Evolutionary conservation across 2,797 vertebrate genomes (phyloP).

Genomic region (Sebastes oblongus): DNA sequence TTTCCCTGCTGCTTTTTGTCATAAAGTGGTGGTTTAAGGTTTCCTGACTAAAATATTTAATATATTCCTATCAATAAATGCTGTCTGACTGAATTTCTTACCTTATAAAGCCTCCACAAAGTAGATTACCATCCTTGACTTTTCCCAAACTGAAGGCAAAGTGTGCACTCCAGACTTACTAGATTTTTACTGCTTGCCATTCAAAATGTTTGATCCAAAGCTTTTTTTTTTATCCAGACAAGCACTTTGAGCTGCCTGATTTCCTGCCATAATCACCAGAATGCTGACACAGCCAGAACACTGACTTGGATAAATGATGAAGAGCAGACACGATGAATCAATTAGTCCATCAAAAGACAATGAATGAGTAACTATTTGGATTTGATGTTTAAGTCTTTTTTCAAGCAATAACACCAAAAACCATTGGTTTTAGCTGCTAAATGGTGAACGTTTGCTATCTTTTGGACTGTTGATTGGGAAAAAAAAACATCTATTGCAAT

Average conservation of each 20-base stretch:
- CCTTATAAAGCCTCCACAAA: slow-evolving; percentile 25
- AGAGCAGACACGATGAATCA: neutral
- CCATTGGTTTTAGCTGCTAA: too few species aligned
- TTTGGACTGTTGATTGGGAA: accelerated
- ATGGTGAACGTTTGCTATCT: too few species aligned
- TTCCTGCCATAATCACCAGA: neutral
- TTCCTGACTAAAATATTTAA: slow-evolving; percentile 8
- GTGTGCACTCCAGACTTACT: neutral
- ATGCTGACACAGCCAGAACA: too few species aligned
- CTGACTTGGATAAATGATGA: neutral
- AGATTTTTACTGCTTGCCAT: neutral
- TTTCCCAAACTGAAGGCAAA: slow-evolving; percentile 7
- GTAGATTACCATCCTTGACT: neutral
- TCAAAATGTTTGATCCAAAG: accelerated
- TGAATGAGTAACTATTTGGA: neutral
- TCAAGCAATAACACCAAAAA: neutral
- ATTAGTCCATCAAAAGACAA: neutral
- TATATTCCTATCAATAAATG: slow-evolving; percentile 22
- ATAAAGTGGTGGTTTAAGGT: slow-evolving; percentile 14
- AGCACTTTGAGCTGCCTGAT: neutral
- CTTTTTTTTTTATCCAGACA: neutral
- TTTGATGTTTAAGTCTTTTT: accelerated
- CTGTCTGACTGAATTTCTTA: slow-evolving; percentile 16
- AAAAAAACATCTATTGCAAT: too few species aligned
- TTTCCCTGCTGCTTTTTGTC: slow-evolving; percentile 14